phyloP scores from a whole-genome alignment of 2,113 vertebrate species.

The Camelus bactrianus region DNA sequence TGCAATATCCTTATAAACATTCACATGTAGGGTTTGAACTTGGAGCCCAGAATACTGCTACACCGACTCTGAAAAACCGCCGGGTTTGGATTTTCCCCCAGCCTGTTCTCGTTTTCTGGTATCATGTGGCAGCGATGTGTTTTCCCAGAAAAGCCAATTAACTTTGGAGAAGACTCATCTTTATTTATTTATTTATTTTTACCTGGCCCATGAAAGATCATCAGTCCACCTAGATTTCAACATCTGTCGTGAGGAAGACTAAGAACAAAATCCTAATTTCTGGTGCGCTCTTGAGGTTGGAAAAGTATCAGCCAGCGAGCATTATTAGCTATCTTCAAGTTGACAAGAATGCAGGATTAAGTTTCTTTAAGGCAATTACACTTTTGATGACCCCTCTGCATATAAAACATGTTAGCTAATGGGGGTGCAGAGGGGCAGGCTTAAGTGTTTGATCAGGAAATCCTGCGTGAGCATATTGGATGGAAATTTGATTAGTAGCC shows the following conservation, averaged over 20 bases:
- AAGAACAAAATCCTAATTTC: conserved; percentile 85
- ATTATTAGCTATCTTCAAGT: conserved; percentile 88
- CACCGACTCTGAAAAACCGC: background rate
- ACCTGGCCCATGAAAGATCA: conserved; percentile 66
- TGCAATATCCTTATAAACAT: background rate
- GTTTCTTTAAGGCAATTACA: conserved; percentile 95
- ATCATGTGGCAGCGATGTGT: background rate
- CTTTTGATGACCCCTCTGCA: conserved; percentile 94
- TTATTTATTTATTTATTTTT: conserved; percentile 82
- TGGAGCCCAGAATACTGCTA: background rate
- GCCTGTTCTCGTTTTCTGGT: background rate
- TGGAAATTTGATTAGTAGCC: conserved; percentile 98
- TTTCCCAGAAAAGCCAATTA: conserved; percentile 60
- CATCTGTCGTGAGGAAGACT: conserved; percentile 79
- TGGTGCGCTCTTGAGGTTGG: conserved; percentile 84
- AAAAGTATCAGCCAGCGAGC: conserved; percentile 82
- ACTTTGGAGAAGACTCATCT: conserved; percentile 64
- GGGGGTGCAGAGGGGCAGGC: conserved; percentile 90
- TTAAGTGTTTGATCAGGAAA: conserved; percentile 95
- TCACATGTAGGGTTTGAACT: background rate
- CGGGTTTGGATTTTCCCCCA: background rate
- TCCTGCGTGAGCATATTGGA: conserved; percentile 92
- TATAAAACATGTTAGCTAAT: conserved; percentile 98
- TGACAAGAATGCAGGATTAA: conserved; percentile 93
- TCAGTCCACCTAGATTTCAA: conserved; percentile 78